A percentile compares a stretch with the other conserved stretches of the same genome.
phyloP scores from a whole-genome alignment of 2,888 invertebrate genomes.

The Pseudococcus longispinus region DNA sequence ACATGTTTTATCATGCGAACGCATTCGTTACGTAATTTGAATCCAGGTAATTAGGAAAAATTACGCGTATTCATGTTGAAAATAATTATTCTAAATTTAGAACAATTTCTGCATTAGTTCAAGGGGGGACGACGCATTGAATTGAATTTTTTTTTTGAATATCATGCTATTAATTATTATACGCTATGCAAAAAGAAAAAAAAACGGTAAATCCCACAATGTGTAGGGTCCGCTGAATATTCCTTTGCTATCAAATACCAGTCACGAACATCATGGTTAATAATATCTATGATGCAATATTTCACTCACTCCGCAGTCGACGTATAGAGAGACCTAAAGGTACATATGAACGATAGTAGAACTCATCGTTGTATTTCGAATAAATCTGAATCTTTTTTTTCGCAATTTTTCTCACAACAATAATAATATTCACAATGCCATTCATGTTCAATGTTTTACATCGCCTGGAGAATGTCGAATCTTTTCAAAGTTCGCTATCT shows the following conservation, averaged over 20 bases:
- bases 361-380: conserved; percentile 27
- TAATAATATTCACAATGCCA: conserved; percentile 18
- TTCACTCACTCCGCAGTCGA: not conserved
- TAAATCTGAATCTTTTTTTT: conserved; percentile 37
- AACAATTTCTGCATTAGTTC: not conserved
- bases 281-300: conserved; percentile 30
- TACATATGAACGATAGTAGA: not conserved
- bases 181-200: not conserved
- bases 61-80: not conserved
- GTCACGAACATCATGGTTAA: conserved; percentile 43
- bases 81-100: not conserved
- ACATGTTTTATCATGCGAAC: not conserved
- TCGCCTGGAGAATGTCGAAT: conserved; percentile 7
- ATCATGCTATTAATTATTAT: not conserved
- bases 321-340: not conserved
- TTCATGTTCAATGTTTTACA: conserved; percentile 18
- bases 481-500: not conserved
- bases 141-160: not conserved
- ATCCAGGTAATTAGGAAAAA: not conserved
- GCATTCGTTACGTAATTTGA: not conserved
- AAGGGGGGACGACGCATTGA: not conserved
- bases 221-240: not conserved
- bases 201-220: not conserved
- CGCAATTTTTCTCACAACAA: conserved; percentile 38
- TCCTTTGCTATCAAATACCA: conserved; percentile 1